These are phyloP conservation scores for Ditylenchus dipsaci DNA, from an alignment of 1,140 invertebrate genomes.

Conservation along the genomic window DNA sequence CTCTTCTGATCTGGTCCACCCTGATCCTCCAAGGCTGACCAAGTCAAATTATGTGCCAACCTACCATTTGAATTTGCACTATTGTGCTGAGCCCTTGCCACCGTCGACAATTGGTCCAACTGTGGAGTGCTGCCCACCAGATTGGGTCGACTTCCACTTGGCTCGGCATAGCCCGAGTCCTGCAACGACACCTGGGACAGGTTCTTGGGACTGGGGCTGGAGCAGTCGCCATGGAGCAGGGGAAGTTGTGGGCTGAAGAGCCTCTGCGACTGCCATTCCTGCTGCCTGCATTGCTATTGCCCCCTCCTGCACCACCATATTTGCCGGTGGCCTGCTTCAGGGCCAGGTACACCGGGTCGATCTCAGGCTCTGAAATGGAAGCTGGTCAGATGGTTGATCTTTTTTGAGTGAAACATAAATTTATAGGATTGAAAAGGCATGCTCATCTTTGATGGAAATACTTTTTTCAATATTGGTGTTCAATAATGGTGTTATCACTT, in stretches of 20 bases:
- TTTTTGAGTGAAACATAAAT: no score
- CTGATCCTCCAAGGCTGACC: no score
- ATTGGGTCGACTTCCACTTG: constrained; percentile 33
- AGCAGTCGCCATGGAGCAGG: constrained; percentile 35
- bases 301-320: constrained; percentile 44
- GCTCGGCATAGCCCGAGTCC: constrained; percentile 54
- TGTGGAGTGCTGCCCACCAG: constrained; percentile 53
- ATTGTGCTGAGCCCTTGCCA: background rate
- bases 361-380: constrained; percentile 25
- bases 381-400: no score
- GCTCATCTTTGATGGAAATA: no score
- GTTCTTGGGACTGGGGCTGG: constrained; percentile 52
- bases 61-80: constrained; percentile 8
- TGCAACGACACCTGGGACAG: constrained; percentile 55
- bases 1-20: no score
- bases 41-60: no score
- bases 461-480: no score
- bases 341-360: constrained; percentile 55
- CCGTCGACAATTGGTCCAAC: background rate
- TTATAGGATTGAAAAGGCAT: no score
- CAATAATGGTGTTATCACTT: no score
- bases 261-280: constrained; percentile 23
- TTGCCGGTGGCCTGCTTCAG: constrained; percentile 55
- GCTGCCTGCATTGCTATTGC: background rate
- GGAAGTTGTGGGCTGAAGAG: constrained; percentile 8